Percentiles rank a stretch among this genome's conserved stretches.
Conservation (phyloP, 2,888 invertebrate species). For the Ecdyonurus torrentis region DNA sequence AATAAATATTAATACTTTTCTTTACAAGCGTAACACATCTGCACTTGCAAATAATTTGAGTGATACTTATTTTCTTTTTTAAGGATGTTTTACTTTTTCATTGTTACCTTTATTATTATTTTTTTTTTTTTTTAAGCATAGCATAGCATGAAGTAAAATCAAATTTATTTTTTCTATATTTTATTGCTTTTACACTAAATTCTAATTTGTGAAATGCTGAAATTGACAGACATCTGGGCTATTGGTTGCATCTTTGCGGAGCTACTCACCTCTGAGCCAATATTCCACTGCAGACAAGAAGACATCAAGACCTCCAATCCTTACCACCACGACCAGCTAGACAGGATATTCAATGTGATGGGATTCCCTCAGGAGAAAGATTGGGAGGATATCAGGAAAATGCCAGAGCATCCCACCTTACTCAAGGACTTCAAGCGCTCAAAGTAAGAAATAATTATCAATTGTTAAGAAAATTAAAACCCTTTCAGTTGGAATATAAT, state of each 20-base stretch:
- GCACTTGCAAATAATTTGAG: too few relatives aligned
- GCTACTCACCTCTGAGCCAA: slow-evolving; percentile 95
- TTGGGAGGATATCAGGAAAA: slow-evolving; percentile 97
- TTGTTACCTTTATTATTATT: slow-evolving; percentile 1
- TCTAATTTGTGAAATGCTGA: too few relatives aligned
- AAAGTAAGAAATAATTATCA: slow-evolving; percentile 37
- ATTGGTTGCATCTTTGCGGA: slow-evolving; percentile 99
- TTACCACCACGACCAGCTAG: slow-evolving; percentile 96
- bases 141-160: not conserved
- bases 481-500: too few relatives aligned
- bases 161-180: slow-evolving; percentile 5
- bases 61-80: too few relatives aligned
- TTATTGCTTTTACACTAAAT: too few relatives aligned
- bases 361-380: slow-evolving; percentile 95
- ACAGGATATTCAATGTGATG: slow-evolving; percentile 98
- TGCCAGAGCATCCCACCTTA: slow-evolving; percentile 96
- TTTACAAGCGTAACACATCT: too few relatives aligned
- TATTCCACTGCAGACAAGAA: slow-evolving; percentile 98
- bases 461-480: not conserved
- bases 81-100: slow-evolving; percentile 3
- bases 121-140: too few relatives aligned
- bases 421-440: slow-evolving; percentile 91
- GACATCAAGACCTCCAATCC: slow-evolving; percentile 99
- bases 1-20: too few relatives aligned
- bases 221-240: slow-evolving; percentile 93